Conservation (phyloP, 2,113 vertebrate species). For the Acanthochromis polyacanthus region DNA sequence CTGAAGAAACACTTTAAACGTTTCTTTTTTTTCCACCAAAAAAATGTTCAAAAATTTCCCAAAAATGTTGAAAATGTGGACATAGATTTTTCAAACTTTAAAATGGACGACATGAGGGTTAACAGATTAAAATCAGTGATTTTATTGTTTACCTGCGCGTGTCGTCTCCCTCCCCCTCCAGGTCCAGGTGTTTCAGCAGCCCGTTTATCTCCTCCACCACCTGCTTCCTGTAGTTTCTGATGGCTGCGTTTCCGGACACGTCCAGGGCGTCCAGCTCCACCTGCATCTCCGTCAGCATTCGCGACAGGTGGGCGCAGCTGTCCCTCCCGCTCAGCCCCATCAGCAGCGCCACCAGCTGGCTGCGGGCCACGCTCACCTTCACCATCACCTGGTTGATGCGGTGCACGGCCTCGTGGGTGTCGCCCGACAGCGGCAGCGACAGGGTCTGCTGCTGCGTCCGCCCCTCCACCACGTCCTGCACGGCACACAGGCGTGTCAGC, state of each 20-base stretch:
- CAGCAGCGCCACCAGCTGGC: slow-evolving; percentile 93
- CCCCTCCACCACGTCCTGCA: slow-evolving; percentile 93
- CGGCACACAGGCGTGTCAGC: slow-evolving; percentile 91
- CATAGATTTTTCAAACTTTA: too few species aligned
- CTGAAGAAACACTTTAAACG: too few species aligned
- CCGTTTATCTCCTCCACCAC: slow-evolving; percentile 97
- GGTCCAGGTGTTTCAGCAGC: slow-evolving; percentile 92
- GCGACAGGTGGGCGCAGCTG: slow-evolving; percentile 93
- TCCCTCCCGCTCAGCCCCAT: slow-evolving; percentile 92
- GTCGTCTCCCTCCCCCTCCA: slow-evolving; percentile 93
- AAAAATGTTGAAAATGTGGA: too few species aligned
- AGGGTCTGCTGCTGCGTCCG: slow-evolving; percentile 88
- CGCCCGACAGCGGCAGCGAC: slow-evolving; percentile 92
- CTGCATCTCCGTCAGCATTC: slow-evolving; percentile 93
- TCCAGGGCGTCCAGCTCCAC: slow-evolving; percentile 96
- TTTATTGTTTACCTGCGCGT: slow-evolving; percentile 79
- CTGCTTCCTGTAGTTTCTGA: slow-evolving; percentile 95
- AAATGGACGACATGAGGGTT: too few species aligned
- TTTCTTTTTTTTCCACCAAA: too few species aligned
- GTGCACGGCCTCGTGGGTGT: slow-evolving; percentile 91
- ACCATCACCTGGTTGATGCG: slow-evolving; percentile 94
- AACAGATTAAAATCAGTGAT: too few species aligned
- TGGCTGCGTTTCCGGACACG: slow-evolving; percentile 90
- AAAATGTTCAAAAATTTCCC: too few species aligned
- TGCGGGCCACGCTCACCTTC: slow-evolving; percentile 92